These are phyloP conservation scores for Bimastos eiseni DNA, from an alignment of 2,888 invertebrate genomes.

Conservation along the genomic window DNA sequence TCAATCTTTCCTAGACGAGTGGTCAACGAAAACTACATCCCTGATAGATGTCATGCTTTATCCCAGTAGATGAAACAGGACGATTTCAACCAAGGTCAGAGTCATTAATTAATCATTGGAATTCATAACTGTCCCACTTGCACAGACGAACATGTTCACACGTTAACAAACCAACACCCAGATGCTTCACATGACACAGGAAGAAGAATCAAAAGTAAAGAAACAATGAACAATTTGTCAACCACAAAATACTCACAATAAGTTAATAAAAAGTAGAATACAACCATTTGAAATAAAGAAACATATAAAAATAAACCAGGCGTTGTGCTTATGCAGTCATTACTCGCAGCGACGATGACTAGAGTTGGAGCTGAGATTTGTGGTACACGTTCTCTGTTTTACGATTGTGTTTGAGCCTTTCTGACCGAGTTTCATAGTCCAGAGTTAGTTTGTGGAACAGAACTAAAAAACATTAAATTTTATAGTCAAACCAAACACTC, in stretches of 20 bases:
- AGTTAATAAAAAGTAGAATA: background rate
- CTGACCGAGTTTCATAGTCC: background rate
- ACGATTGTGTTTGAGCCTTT: background rate
- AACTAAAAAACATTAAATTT: background rate
- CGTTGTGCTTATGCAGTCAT: background rate
- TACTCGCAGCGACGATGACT: background rate
- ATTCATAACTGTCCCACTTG: no score
- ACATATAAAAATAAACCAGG: background rate
- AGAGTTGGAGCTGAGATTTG: constrained; percentile 2
- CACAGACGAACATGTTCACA: no score
- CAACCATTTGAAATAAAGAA: background rate
- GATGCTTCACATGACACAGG: no score
- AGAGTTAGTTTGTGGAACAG: background rate
- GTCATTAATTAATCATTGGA: no score
- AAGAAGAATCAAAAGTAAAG: background rate
- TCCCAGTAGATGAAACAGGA: no score
- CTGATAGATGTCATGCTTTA: no score
- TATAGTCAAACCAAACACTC: no score
- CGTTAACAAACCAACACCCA: no score
- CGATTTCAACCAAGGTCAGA: no score
- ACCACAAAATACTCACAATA: background rate
- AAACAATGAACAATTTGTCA: background rate
- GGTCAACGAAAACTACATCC: no score
- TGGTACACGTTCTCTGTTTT: background rate
- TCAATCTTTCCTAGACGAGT: no score